phyloP scores from a whole-genome alignment of 2,888 invertebrate species.

The Ormyrus nitidulus region DNA sequence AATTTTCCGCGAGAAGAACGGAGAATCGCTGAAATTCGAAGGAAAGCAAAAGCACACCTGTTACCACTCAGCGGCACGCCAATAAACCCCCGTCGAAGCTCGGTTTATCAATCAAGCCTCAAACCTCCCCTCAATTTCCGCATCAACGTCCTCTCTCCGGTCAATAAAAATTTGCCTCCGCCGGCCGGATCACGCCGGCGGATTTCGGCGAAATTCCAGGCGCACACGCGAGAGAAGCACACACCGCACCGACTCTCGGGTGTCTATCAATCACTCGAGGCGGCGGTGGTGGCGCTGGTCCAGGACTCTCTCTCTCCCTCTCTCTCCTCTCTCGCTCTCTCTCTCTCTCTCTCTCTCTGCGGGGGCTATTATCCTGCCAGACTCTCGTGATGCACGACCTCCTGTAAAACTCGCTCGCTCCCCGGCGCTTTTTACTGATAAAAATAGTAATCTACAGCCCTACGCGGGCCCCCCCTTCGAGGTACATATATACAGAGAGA shows the following conservation, averaged over 20 bases:
- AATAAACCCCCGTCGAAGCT: too few species aligned
- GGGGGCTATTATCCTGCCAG: slow-evolving; percentile 74
- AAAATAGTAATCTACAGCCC: slow-evolving; percentile 55
- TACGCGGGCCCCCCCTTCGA: slow-evolving; percentile 2
- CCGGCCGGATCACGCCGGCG: slow-evolving; percentile 8
- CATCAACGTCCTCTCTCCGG: background rate
- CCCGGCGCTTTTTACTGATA: slow-evolving; percentile 46
- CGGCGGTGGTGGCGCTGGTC: slow-evolving; percentile 37
- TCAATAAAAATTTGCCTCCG: slow-evolving; percentile 11
- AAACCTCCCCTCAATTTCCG: slow-evolving; percentile 15
- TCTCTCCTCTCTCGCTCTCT: slow-evolving; percentile 32
- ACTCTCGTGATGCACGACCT: slow-evolving; percentile 74
- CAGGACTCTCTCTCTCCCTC: slow-evolving; percentile 42
- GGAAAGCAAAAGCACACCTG: too few species aligned
- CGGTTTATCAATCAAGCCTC: too few species aligned
- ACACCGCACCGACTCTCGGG: slow-evolving; percentile 49
- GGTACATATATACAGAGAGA: background rate
- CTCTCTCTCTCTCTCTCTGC: slow-evolving; percentile 58
- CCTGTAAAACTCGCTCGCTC: slow-evolving; percentile 53
- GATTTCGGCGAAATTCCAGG: slow-evolving; percentile 36
- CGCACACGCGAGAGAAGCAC: slow-evolving; percentile 42
- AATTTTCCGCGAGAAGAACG: too few species aligned
- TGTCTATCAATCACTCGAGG: slow-evolving; percentile 72
- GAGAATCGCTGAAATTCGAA: too few species aligned
- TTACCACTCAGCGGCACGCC: too few species aligned